Conservation (phyloP, 2,113 vertebrate species). For the Thalassarche chlororhynchos region DNA sequence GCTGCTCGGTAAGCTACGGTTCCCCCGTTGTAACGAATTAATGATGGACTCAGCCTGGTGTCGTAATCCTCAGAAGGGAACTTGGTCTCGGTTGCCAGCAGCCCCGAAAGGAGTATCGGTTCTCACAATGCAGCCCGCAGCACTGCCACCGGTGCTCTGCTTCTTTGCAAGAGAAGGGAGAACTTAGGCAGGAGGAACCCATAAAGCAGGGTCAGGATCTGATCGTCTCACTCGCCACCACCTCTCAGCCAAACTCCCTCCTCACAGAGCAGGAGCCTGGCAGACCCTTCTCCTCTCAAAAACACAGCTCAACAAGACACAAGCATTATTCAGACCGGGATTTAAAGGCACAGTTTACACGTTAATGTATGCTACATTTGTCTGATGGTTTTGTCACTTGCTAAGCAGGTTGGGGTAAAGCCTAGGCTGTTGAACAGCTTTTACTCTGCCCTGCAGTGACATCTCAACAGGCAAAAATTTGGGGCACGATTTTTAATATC, state of each 20-base stretch:
- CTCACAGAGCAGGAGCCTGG: not conserved
- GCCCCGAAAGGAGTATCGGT: fast-evolving
- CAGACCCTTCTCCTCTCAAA: not conserved
- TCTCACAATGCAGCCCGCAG: not conserved
- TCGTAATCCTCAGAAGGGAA: not conserved
- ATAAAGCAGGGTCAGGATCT: not conserved
- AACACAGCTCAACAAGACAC: not conserved
- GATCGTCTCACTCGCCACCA: not conserved
- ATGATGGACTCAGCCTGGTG: not conserved
- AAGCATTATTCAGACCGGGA: not conserved
- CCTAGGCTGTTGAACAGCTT: not conserved
- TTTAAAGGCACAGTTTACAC: not conserved
- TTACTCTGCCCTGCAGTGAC: not conserved
- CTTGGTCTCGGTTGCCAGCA: not conserved
- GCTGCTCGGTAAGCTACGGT: not conserved
- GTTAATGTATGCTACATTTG: not conserved
- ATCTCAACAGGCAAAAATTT: not conserved
- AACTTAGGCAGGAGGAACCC: not conserved
- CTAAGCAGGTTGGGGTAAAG: not conserved
- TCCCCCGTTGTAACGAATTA: not conserved
- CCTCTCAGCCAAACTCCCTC: not conserved
- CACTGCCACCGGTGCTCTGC: not conserved
- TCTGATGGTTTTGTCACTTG: not conserved
- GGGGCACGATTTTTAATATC: not conserved
- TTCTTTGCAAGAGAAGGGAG: not conserved